Evolutionary conservation across 2,797 vertebrate genomes (phyloP), one percentile per base, ranked within the genome.

Genomic region (Coccyzus lansbergi): DNA sequence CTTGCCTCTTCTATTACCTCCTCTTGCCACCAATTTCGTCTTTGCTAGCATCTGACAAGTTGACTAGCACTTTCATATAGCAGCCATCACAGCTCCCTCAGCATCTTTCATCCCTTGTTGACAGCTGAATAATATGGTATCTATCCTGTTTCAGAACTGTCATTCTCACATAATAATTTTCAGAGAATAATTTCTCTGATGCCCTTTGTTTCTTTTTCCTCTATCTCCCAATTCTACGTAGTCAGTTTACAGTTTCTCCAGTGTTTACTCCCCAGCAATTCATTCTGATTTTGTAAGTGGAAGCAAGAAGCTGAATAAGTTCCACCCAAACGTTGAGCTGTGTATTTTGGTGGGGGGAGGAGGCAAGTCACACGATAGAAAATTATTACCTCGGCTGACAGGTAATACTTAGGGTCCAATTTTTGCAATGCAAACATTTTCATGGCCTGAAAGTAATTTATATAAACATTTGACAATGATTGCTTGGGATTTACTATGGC

Each of bases 1-100:
- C 92, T 94, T 81, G 65, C 87, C 76, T 94, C 78, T 88, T 81
- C 59, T 83, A 81, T 95, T 95, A 96, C 83, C 88, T 93, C 76
- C 55, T 95, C 82, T 92, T 92, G 92, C 89, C 88, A 96, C 92
- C 96, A 91, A 94, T 96, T 95, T 92, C 93, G 63, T 78, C 85
- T 83, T 87, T 88, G 82, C 48, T 60, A 36, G 36, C 33, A 86
- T 72, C 60, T 95, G 93, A 90, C 92, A 88, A 67, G 87, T 52
- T 93, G 92, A 94, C 82, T 93, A 94, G 76, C 72, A 78, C 79
- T 82, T 92, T 91, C 86, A 16, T 20, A 38, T 2, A 86, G 91
- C 62, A 63, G 19, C 76, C 33, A 65, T 65, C 69, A 51, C 81
- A 90, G 72, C 58, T 92, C 48, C 72, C 28, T 59, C 79, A 28